Evolutionary conservation across 2,113 vertebrate genomes (phyloP).

Genomic region (Brevimyrus niger): DNA sequence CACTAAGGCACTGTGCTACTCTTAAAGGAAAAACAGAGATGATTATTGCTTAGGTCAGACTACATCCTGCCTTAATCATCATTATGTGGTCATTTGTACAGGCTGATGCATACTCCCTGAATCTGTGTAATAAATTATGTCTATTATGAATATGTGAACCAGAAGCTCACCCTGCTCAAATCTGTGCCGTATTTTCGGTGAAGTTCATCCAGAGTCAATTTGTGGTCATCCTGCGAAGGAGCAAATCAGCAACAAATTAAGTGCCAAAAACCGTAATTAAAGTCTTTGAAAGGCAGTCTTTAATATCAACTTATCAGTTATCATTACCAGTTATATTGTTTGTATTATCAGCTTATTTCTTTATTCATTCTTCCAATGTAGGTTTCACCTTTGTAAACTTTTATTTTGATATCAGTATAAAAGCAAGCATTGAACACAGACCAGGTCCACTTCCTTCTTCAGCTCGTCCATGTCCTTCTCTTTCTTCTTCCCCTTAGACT

Average conservation of each 20-base stretch:
- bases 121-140: background rate
- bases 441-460: conserved; percentile 91
- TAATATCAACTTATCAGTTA: background rate
- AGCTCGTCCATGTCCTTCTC: conserved; percentile 90
- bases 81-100: background rate
- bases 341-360: background rate
- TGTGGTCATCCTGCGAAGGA: conserved; percentile 85
- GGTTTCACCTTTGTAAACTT: background rate
- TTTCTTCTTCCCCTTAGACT: conserved; percentile 69
- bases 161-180: conserved; percentile 74
- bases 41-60: background rate
- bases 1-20: background rate
- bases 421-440: conserved; percentile 32
- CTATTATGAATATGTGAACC: background rate
- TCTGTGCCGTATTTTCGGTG: conserved; percentile 92
- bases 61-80: background rate
- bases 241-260: background rate
- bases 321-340: background rate
- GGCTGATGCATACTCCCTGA: background rate
- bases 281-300: background rate
- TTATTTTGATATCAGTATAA: background rate
- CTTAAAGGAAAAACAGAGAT: background rate
- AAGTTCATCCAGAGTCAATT: conserved; percentile 88
- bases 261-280: background rate
- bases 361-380: background rate